Evolutionary conservation across 2,888 invertebrate genomes (phyloP), one percentile per base, ranked within the genome.

Genomic region (Netelia inedita): DNA sequence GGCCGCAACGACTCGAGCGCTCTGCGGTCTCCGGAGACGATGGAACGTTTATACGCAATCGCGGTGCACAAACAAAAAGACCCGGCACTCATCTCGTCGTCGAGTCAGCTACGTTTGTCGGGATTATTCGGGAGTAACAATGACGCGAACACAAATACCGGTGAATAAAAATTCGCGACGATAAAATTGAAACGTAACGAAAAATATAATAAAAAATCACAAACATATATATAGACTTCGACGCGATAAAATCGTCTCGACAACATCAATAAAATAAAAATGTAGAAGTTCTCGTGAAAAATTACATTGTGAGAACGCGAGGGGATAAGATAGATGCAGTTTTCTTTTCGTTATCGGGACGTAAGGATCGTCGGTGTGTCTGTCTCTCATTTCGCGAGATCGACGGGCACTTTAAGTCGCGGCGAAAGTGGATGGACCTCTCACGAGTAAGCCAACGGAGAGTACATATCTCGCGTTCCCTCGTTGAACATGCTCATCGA

Each of bases 371-470:
- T 23, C 61, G 63, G 9, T 8, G 41, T 41, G 19, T 23, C 35
- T 6, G 35, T 35, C 35, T 35, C 43, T 61, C 23, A 21, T 41
- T 59, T 61, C 66, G 21, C 46, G 35, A 76, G 55, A 59, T 79
- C 71, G 72, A 79, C 76, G 41, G 53, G 74, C 53, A 53, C 78
- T 69, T 78, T 69, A 66, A 43, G 71, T n/a, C 65, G 28, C 43
- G 59, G 68, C 75, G 68, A 79, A 78, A 81, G 84, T 84, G 68
- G 76, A 73, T 63, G 76, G 53, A 82, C 66, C 81, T 35, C 35
- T 35, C 35, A 35, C 8, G 35, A 35, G 35, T 35, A 35, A 35
- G 1, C 6, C 35, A 6, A 35, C 35, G 35, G 6, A 35, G 14
- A 80, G 66, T 63, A 23, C 59, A 74, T 75, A 75, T 9, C 14